A percentile compares a stretch with the other conserved stretches of the same genome.
Conservation (phyloP, 2,797 vertebrate species). For the Sebastes wilsoni region DNA sequence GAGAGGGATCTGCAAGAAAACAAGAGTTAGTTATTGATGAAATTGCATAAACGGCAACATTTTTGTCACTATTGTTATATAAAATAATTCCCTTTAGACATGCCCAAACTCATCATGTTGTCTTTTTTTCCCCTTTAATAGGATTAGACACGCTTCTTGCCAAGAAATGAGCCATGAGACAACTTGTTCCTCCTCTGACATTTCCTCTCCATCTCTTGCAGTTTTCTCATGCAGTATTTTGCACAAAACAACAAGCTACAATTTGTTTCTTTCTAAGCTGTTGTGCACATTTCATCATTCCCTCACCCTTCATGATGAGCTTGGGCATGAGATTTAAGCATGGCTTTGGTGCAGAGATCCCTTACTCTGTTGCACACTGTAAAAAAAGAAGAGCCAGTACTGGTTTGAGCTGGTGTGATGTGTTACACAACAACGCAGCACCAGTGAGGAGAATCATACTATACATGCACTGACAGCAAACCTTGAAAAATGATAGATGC, state of each 20-base stretch:
- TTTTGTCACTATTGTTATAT: neutral
- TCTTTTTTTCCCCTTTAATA: conserved; percentile 5
- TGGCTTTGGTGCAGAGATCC: conserved; percentile 1
- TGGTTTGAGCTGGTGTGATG: conserved; percentile 70
- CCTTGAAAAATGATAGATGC: neutral
- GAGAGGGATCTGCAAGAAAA: neutral
- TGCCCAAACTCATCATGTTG: neutral
- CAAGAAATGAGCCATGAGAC: neutral
- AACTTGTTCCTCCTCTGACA: neutral
- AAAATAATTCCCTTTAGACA: neutral
- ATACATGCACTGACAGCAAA: conserved; percentile 17
- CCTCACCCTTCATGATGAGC: neutral
- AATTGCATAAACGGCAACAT: neutral
- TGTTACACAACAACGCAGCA: conserved; percentile 70
- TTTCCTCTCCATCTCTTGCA: neutral
- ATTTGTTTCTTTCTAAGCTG: neutral
- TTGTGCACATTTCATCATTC: neutral
- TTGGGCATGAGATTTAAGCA: neutral
- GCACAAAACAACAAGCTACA: neutral
- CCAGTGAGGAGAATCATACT: conserved; percentile 16
- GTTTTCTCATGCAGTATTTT: conserved; percentile 10
- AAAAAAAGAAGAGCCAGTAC: conserved; percentile 23
- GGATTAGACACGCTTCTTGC: conserved; percentile 25
- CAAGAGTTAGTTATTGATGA: neutral
- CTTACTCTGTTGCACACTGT: neutral